phyloP scores from a whole-genome alignment of 2,797 vertebrate species.

The Enteromius thamalakanensis region DNA sequence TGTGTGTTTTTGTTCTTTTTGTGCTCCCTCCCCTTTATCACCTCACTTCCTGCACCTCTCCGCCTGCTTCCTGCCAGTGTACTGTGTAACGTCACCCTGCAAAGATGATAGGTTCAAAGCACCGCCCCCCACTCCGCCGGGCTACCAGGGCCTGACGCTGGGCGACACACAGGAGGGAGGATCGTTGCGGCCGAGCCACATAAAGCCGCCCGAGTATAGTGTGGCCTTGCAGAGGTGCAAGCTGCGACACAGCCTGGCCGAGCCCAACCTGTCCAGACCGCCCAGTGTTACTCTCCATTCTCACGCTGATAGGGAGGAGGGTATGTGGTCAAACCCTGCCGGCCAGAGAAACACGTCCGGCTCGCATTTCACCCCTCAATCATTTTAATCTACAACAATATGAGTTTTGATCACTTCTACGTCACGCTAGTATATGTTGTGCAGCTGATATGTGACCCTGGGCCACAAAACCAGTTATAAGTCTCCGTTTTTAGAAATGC shows the following conservation, averaged over 20 bases:
- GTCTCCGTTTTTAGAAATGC: no score
- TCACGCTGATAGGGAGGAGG: slow-evolving; percentile 89
- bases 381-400: not conserved
- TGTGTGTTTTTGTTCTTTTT: slow-evolving; percentile 61
- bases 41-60: slow-evolving; percentile 52
- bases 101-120: slow-evolving; percentile 95
- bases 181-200: slow-evolving; percentile 82
- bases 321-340: slow-evolving; percentile 76
- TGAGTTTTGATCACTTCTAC: not conserved
- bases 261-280: slow-evolving; percentile 62
- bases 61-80: slow-evolving; percentile 83
- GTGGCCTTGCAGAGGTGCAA: slow-evolving; percentile 97
- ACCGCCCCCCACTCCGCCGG: slow-evolving; percentile 95
- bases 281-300: slow-evolving; percentile 76
- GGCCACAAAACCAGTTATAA: no score
- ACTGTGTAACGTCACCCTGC: slow-evolving; percentile 96
- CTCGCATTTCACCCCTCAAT: not conserved
- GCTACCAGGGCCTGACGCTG: slow-evolving; percentile 95
- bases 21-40: slow-evolving; percentile 67
- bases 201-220: slow-evolving; percentile 94
- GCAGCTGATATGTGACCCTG: not conserved
- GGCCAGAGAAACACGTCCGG: not conserved
- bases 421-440: not conserved
- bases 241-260: slow-evolving; percentile 83
- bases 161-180: slow-evolving; percentile 85